Base-by-base conservation (phyloP, 2,888 invertebrate genomes). In the Entomobrya multifasciata region DNA sequence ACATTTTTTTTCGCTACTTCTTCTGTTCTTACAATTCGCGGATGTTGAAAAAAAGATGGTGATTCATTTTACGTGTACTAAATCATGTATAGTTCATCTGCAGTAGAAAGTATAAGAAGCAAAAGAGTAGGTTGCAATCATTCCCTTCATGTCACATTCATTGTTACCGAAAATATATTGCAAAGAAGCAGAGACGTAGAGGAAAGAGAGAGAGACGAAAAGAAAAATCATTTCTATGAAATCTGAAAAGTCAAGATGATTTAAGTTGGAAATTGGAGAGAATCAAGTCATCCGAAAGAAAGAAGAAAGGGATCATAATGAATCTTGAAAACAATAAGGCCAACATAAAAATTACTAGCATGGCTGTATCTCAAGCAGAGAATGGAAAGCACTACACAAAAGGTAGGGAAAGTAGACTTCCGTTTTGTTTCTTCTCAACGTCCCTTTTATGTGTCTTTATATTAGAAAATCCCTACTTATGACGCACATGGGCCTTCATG, bases 41-140 rank as follows among this genome's bases (percentile, higher is more conserved):
- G n/a, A 41, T 41, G 17, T 41, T 36, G 25, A 30, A 20, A 17
- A 65, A 65, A 2, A 30, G 41, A 65, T n/a, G n/a, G n/a, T 41
- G 67, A 80, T 80, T 44, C 52, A 80, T 55, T 80, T 70, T 22
- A 80, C 17, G 17, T 15, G 52, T 80, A 67, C 36, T 80, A 80
- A 80, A 74, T 74, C 65, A 36, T 65, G 17, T 41, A 20, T 20
- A 65, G 65, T 65, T 65, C 65, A 65, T 65, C 20, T 65, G 36
- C 41, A 65, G 41, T 17, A 41, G 41, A 5, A 17, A 36, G 20
- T 41, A 27, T 15, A n/a, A n/a, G n/a, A n/a, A n/a, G n/a, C n/a
- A n/a, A n/a, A n/a, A n/a, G n/a, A n/a, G n/a, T n/a, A n/a, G n/a
- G n/a, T n/a, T 49, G 49, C 70, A 44, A 60, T 70, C 70, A 72